Conservation (phyloP, 2,113 vertebrate species). For the Microcebus lehilahytsara region DNA sequence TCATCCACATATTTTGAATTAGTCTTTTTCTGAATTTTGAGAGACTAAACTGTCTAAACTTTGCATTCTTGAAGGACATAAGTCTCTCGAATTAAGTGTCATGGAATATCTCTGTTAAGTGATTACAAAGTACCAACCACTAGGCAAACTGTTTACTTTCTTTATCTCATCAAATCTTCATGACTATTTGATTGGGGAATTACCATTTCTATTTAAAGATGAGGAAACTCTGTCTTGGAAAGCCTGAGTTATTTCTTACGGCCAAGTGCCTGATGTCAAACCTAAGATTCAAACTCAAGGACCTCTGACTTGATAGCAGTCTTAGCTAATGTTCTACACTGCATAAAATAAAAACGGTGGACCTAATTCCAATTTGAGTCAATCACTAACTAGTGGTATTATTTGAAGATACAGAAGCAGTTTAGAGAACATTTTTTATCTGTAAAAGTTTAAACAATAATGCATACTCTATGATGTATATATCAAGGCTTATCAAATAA, state of each 20-base stretch:
- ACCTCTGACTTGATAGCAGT: not conserved
- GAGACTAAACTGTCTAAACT: not conserved
- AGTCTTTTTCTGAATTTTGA: slow-evolving; percentile 21
- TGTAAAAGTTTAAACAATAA: not conserved
- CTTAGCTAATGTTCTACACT: not conserved
- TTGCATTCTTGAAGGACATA: not conserved
- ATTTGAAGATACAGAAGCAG: not conserved
- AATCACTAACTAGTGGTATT: not conserved
- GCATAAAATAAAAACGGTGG: not conserved
- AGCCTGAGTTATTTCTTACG: not conserved
- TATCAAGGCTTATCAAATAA: not conserved
- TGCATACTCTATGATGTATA: not conserved
- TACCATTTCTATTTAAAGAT: not conserved
- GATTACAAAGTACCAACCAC: not conserved
- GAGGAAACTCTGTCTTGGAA: not conserved
- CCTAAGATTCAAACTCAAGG: not conserved
- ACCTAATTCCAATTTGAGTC: not conserved
- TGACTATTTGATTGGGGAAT: not conserved
- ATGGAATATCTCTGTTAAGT: not conserved
- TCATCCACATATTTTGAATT: not conserved
- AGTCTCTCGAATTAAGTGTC: not conserved
- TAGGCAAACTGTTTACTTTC: not conserved
- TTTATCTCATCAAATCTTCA: not conserved
- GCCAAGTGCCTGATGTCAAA: not conserved
- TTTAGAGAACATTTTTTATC: not conserved